phyloP scores from a whole-genome alignment of 2,113 vertebrate genomes.

The Engystomops pustulosus region DNA sequence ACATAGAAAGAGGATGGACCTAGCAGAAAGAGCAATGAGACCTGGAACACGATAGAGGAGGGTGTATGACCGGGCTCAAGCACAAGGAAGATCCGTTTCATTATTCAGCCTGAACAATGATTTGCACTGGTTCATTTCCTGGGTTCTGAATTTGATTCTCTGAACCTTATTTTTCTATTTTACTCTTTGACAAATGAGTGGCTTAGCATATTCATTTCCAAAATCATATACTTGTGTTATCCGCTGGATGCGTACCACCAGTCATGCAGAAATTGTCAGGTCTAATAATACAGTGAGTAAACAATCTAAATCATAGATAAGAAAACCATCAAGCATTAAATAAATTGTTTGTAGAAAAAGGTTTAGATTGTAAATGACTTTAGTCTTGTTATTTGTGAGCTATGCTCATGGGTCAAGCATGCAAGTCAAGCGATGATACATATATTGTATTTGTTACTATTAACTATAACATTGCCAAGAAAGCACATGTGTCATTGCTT shows the following conservation, averaged over 20 bases:
- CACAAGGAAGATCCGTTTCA: no score
- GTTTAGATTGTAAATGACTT: slow-evolving; percentile 23
- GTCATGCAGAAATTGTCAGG: slow-evolving; percentile 42
- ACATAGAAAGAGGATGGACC: background rate
- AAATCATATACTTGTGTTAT: background rate
- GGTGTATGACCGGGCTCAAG: background rate
- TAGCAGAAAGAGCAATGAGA: background rate
- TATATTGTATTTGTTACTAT: background rate
- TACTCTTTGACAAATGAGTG: background rate
- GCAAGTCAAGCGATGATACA: background rate
- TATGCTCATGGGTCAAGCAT: background rate
- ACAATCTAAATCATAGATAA: slow-evolving; percentile 25
- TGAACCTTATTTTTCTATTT: slow-evolving; percentile 7
- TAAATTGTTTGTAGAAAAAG: slow-evolving; percentile 28
- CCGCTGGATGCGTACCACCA: background rate
- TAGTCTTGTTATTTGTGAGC: slow-evolving; percentile 9
- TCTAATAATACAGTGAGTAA: slow-evolving; percentile 32
- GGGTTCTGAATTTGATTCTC: slow-evolving; percentile 9
- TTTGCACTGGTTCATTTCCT: slow-evolving; percentile 21
- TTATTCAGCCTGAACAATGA: slow-evolving; percentile 6
- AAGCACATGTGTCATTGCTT: background rate
- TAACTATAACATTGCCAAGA: background rate
- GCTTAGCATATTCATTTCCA: slow-evolving; percentile 2
- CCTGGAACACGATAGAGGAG: background rate
- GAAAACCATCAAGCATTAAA: slow-evolving; percentile 21